Base-by-base conservation (phyloP, 2,113 vertebrate species). In the Sarotherodon lohbergeri region DNA sequence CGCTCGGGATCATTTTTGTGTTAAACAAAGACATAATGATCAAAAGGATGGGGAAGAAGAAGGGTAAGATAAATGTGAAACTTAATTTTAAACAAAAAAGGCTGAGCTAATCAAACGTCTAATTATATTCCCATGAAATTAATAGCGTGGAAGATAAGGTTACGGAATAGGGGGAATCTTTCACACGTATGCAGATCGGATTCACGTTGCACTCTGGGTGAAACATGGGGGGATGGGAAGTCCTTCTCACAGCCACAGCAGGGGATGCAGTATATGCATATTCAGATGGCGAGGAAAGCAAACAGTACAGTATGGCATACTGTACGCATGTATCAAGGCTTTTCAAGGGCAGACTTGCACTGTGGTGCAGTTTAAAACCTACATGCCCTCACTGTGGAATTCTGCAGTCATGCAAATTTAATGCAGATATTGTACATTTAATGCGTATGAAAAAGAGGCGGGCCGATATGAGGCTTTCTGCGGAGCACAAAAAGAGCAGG, bases 191-290 rank as follows among this genome's bases (percentile, higher is more conserved):
- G 86, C 86, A 83, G 88, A 90, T 83, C 39, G 59, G 83, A 90
- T 88, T 93, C 81, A 66, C 36, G 73, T 91, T 90, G 87, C 86
- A 81, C 76, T 90, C 76, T 63, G 73, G 57, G 83, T 86, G 48
- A 86, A 93, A 91, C 39, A 81, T 86, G 81, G 91, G 95, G 95
- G 93, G 92, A 92, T 82, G 95, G 93, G 91, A 84, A 46, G 41
- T 88, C 80, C 66, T 88, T 55, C 79, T 92, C 87, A 54, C 73
- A n/a, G 39, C 78, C 91, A 71, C 92, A 91, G 94, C 66, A 39
- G 91, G 90, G 80, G 88, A 86, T 81, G 63, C 87, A 81, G 59
- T 78, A 59, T 91, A 73, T 91, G 85, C 83, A 94, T 87, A 89
- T 90, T 88, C 88, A 91, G 41, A 91, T 68, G 57, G 79, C 13